Percentiles rank a stretch among this genome's conserved stretches.
Evolutionary conservation across 2,888 invertebrate genomes (phyloP).

Genomic region (Liposcelis brunnea): DNA sequence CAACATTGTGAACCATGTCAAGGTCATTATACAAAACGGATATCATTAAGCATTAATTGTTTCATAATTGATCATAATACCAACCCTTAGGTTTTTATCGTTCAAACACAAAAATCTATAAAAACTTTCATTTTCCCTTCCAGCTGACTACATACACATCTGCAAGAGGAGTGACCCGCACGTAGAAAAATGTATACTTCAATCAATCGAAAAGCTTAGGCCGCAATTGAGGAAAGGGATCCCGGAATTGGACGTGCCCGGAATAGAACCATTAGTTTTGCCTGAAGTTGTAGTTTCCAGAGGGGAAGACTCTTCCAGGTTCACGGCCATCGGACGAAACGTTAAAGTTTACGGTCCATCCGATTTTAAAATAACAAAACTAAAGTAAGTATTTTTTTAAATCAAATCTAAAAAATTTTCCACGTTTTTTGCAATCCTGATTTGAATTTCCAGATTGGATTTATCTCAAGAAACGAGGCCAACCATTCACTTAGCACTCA

Average conservation of each 20-base stretch:
- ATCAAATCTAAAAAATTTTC: not conserved
- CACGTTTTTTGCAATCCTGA: not conserved
- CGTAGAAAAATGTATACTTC: slow-evolving; percentile 32
- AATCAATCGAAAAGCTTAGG: slow-evolving; percentile 36
- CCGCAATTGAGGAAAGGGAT: slow-evolving; percentile 41
- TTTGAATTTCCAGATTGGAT: slow-evolving; percentile 10
- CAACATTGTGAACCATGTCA: no score
- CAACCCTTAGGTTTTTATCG: no score
- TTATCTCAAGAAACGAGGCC: not conserved
- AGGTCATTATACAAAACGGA: no score
- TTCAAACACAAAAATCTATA: no score
- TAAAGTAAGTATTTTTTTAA: slow-evolving; percentile 31
- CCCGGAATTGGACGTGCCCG: slow-evolving; percentile 45
- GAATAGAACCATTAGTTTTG: slow-evolving; percentile 42
- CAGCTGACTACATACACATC: slow-evolving; percentile 18
- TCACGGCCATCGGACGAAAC: slow-evolving; percentile 34
- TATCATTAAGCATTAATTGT: no score
- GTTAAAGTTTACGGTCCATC: slow-evolving; percentile 45
- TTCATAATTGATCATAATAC: no score
- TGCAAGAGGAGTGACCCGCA: slow-evolving; percentile 22
- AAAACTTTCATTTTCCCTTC: slow-evolving; percentile 20
- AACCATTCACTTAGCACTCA: slow-evolving; percentile 26
- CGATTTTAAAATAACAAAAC: slow-evolving; percentile 36
- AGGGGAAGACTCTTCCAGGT: slow-evolving; percentile 24
- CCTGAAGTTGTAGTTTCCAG: slow-evolving; percentile 40